Base-by-base conservation (phyloP, 2,797 vertebrate genomes). In the Labroides dimidiatus region DNA sequence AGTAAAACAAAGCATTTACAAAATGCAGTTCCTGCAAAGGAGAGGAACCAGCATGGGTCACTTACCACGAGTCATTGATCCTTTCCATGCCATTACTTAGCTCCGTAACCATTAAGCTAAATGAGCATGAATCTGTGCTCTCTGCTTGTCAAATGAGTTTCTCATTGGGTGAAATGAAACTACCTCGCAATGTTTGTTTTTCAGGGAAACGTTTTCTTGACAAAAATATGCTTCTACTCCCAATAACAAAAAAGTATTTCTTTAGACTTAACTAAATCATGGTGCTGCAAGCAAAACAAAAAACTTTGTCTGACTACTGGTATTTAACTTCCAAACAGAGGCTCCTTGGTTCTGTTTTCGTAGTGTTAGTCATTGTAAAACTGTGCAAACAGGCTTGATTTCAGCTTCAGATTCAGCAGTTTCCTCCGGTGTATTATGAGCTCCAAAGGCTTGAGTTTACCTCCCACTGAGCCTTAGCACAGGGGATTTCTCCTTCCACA, bases 81-180 rank as follows among this genome's bases (percentile, higher is more conserved):
- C 57, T 75, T 72, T 66, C 48, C 33, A 16, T 41, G 45, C n/a
- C 75, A 55, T 81, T 59, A 59, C 71, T 76, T 49, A 74, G 54
- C 59, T 70, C 64, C 58, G 42, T 62, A 56, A 65, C 49, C 63
- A 68, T 77, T 71, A 54, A 62, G 27, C 49, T 71, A 72, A 80
- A 87, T 51, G 66, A 77, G 56, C 76, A 50, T 44, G 75, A 72
- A 45, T 68, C 56, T 53, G 75, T 52, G 69, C 66, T 77, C 70
- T 56, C 39, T 77, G 60, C 65, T 66, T 57, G 60, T 76, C 58
- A 50, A 64, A 62, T 49, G 23, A 21, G 37, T 49, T 68, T 47
- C 36, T 24, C 12, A 8, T 53, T 23, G 36, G 41, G 27, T n/a
- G 47, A 70, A 24, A 33, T 20, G 19, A 72, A 9, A 36, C 19